Base-by-base conservation (phyloP, 2,113 vertebrate species). In the Oophaga pumilio region DNA sequence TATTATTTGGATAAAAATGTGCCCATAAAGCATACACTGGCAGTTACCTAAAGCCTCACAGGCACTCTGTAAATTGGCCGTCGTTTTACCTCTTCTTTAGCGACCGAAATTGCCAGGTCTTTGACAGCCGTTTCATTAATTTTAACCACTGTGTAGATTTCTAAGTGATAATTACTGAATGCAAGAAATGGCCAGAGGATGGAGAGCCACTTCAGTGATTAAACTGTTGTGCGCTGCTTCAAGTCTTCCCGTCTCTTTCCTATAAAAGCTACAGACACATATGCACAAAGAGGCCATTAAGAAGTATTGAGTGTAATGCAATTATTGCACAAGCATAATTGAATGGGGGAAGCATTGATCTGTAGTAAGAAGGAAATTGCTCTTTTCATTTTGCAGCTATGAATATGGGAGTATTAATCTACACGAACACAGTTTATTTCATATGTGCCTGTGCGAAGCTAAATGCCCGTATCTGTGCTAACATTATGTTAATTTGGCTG, bases 341-440 rank as follows among this genome's bases (percentile, higher is more conserved):
- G 97, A 98, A 97, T 96, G 96, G 96, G 95, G 96, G 97, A 97
- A 96, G 95, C 97, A 98, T 97, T 97, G 97, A 98, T 98, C 97
- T 98, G 97, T 96, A 97, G 96, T 96, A 97, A 96, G 96, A 96
- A 97, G 96, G 96, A 96, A 97, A 98, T 97, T 96, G 96, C 95
- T 97, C 96, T 96, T 96, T 97, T 97, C 97, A 97, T 97, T 97
- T 96, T 97, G 96, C 96, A 95, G 93, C 94, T 95, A 96, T 96
- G 96, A 96, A 96, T 96, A 95, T 94, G 94, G 93, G 93, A 96
- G 96, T 96, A 97, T 97, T 97, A 95, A 96, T 97, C 96, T 97
- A 95, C 96, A 96, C 96, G 96, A 96, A 95, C 93, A 95, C 95
- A 94, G 93, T 96, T 96, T 94, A 95, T 95, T 96, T 96, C 93